Evolutionary conservation across 2,797 vertebrate species (phyloP), one percentile per base, ranked within the genome.

Genomic region (Chaunax sp.): DNA sequence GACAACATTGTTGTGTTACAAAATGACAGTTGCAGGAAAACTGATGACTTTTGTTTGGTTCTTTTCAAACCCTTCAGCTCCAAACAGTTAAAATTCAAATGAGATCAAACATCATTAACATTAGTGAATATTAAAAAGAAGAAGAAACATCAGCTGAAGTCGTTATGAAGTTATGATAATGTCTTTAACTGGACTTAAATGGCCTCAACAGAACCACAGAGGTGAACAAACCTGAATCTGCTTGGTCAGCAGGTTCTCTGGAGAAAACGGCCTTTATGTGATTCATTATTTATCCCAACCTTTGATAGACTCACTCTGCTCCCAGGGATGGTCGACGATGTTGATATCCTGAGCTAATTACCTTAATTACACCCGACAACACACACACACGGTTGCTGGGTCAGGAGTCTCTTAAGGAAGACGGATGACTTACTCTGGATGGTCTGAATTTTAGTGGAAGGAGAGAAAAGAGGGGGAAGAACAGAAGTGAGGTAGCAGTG

Each of bases 301-400:
- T 85, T 81, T 83, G 80, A 77, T 72, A 47, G 53, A 66, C 62
- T 65, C 59, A 0, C 58, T 45, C 44, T 70, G 58, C 19, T 13
- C 76, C 69, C 59, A 80, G 78, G 78, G 83, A 76, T 30, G 63
- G 57, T 59, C 68, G 77, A 64, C 25, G 54, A 72, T 73, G 81
- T 64, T 81, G 80, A 83, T 82, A 82, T 77, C 75, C 65, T 51
- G 57, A 60, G 69, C 61, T 89, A 83, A 89, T 89, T 83, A 87
- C 69, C 45, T 52, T 84, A 88, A 89, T 87, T 81, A 81, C 54
- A 67, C 60, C 30, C 23, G 0, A 40, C 50, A 37, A 67, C 51
- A 58, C 70, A 65, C 63, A 49, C 68, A 69, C 44, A 19, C 28
- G n/a, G n/a, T n/a, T n/a, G n/a, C n/a, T n/a, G n/a, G n/a, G n/a